Evolutionary conservation across 2,888 invertebrate genomes (phyloP).

Genomic region (Teleiodes luculella): DNA sequence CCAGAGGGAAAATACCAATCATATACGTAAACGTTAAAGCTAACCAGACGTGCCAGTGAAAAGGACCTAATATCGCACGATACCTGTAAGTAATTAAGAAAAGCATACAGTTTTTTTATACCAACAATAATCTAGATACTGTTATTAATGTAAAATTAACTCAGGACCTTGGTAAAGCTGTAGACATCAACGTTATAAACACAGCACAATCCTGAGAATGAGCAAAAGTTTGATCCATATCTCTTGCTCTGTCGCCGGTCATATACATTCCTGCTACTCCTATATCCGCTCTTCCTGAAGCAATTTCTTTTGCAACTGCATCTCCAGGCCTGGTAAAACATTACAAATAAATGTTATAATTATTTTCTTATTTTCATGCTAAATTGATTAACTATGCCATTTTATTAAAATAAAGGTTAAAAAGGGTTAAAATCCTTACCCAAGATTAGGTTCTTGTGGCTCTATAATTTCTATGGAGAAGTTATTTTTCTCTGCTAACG

Average conservation of each 20-base stretch:
- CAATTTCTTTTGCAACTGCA: conserved; percentile 78
- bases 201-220: conserved; percentile 88
- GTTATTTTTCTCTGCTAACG: conserved; percentile 82
- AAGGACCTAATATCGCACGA: conserved; percentile 90
- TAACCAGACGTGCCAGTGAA: conserved; percentile 90
- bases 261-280: conserved; percentile 86
- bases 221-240: conserved; percentile 80
- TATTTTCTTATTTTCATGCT: too few relatives aligned
- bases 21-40: conserved; percentile 84
- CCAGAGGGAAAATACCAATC: conserved; percentile 85
- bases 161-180: conserved; percentile 83
- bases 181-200: conserved; percentile 87
- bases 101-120: too few relatives aligned
- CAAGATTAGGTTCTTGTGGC: conserved; percentile 63
- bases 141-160: too few relatives aligned
- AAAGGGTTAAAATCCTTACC: conserved; percentile 67
- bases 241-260: conserved; percentile 70
- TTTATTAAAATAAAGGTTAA: too few relatives aligned
- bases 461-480: conserved; percentile 85
- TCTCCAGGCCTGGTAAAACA: conserved; percentile 73
- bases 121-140: too few relatives aligned
- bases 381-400: too few relatives aligned
- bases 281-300: conserved; percentile 77
- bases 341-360: not conserved
- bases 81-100: too few relatives aligned